These are phyloP conservation scores for Augochlorella aurata DNA, from an alignment of 2,888 invertebrate species.

Conservation along the genomic window DNA sequence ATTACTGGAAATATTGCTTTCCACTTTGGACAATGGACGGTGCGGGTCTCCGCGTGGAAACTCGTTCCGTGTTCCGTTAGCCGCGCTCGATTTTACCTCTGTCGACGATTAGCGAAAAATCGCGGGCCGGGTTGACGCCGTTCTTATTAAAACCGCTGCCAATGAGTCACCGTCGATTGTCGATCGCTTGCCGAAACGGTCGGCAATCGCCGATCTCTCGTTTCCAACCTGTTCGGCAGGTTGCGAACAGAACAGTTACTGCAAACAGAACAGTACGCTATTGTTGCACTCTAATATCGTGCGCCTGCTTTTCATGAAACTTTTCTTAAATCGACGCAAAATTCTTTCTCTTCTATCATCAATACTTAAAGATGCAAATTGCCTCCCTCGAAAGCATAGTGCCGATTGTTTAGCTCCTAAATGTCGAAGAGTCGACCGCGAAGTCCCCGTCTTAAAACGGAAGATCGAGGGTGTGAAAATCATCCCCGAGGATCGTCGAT, in stretches of 20 bases:
- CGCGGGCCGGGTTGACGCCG: background rate
- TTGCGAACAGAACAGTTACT: too few species aligned
- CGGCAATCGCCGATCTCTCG: background rate
- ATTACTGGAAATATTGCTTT: slow-evolving; percentile 9
- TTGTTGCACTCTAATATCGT: too few species aligned
- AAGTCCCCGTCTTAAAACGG: too few species aligned
- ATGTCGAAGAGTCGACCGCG: too few species aligned
- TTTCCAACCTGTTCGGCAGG: background rate
- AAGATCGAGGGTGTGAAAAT: background rate
- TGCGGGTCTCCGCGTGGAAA: background rate
- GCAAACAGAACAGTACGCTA: too few species aligned
- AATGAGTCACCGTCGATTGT: background rate
- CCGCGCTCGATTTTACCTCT: background rate
- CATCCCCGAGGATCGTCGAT: background rate
- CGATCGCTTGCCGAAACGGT: background rate
- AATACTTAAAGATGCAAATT: too few species aligned
- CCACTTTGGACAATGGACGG: background rate
- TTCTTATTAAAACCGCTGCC: background rate
- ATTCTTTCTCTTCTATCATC: too few species aligned
- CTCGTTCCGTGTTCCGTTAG: background rate
- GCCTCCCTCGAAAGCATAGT: too few species aligned
- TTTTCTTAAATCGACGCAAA: too few species aligned
- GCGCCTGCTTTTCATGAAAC: too few species aligned
- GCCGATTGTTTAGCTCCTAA: too few species aligned
- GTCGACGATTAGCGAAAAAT: slow-evolving; percentile 5